Evolutionary conservation across 2,888 invertebrate species (phyloP), one percentile per base, ranked within the genome.

Genomic region (Charanyca ferruginea): DNA sequence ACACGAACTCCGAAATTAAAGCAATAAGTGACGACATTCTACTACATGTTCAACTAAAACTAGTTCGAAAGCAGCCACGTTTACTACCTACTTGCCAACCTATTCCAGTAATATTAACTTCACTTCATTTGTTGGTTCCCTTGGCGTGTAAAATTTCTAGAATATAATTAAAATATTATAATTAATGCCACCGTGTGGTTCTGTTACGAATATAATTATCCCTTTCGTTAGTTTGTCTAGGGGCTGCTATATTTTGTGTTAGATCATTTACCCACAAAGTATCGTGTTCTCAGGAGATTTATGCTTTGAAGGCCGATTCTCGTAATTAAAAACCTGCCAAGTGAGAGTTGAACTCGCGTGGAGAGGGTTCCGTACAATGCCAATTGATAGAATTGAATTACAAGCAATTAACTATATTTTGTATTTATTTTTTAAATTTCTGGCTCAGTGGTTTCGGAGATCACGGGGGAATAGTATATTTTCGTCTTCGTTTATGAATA

Each of bases 101-200:
- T 62, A 66, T 66, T 67, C 44, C 55, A 41, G 49, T 48, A 51
- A 66, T 58, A 70, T 77, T 65, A 66, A 62, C 38, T 32, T 67
- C 53, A n/a, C 57, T 64, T 67, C 53, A 52, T 53, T 49, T 57
- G 44, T 52, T 55, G 61, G 59, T 78, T 77, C 16, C 25, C 49
- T 18, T 65, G 28, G 65, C 45, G 75, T 48, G 35, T 52, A 54
- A 59, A 78, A 66, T 66, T 64, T 65, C 53, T 52, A 54, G 71
- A 66, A 53, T 55, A 66, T 66, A 66, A 78, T 74, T 74, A 55
- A 54, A 65, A 69, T 73, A 57, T 68, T 73, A 45, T 73, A 73
- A 73, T 73, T 44, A 74, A 68, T 68, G 44, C 62, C 23, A 4
- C 51, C 28, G 23, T 54, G 42, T 60, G 60, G 55, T 47, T 42